Percentiles rank a stretch among this genome's conserved stretches.
Conservation (phyloP, 2,113 vertebrate species). For the Heloderma charlesbogerti region DNA sequence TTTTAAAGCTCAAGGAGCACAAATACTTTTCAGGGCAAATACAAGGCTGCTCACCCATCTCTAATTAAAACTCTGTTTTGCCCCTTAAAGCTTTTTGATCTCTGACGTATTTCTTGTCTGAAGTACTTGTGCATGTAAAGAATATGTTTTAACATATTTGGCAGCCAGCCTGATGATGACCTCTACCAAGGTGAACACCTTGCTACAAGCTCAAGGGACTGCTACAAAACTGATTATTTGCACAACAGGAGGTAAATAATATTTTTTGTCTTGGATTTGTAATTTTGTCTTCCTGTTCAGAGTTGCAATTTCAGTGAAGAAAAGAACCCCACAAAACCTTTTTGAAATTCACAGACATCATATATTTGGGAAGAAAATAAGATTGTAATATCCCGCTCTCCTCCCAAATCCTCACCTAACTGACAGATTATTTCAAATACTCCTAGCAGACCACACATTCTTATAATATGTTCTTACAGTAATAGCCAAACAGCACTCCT, state of each 20-base stretch:
- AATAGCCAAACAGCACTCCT: neutral
- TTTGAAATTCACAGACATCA: conserved; percentile 12
- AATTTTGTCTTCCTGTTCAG: conserved; percentile 10
- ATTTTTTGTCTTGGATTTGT: neutral
- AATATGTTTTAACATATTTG: neutral
- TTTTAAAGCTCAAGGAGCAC: neutral
- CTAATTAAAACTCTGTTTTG: neutral
- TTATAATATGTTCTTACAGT: neutral
- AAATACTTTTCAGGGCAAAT: neutral
- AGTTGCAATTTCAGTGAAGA: conserved; percentile 14
- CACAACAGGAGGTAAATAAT: conserved; percentile 28
- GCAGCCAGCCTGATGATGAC: conserved; percentile 9
- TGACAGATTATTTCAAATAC: conserved; percentile 8
- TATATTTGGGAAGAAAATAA: neutral
- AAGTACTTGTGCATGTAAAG: neutral
- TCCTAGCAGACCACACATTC: neutral
- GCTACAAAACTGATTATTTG: conserved; percentile 26
- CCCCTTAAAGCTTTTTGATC: conserved; percentile 13
- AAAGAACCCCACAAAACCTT: neutral
- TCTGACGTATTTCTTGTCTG: conserved; percentile 6
- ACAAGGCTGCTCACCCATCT: neutral
- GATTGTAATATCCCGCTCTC: neutral
- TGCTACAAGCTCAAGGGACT: neutral
- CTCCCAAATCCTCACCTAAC: neutral
- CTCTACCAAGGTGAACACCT: conserved; percentile 17